Conservation (phyloP, 2,113 vertebrate genomes). For the Gambusia affinis region DNA sequence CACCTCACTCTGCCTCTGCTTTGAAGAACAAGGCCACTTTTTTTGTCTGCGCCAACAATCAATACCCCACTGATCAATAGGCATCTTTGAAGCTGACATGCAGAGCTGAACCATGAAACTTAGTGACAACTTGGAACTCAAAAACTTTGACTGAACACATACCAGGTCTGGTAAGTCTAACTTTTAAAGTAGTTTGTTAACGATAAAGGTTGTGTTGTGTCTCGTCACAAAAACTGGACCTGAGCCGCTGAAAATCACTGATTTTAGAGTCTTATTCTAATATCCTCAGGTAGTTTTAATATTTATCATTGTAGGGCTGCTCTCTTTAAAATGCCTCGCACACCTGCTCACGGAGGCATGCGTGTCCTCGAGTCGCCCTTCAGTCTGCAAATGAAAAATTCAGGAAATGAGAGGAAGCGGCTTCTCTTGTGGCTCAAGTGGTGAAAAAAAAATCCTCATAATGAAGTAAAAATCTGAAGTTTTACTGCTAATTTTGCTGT, state of each 20-base stretch:
- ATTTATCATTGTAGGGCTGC: background rate
- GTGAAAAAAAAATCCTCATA: constrained; percentile 6
- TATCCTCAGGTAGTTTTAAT: background rate
- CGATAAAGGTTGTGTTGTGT: background rate
- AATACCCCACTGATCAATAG: background rate
- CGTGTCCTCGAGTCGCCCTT: background rate
- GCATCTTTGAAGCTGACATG: background rate
- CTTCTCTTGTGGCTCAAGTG: constrained; percentile 8
- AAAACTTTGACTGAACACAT: background rate
- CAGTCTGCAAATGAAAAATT: constrained; percentile 23
- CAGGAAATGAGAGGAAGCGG: constrained; percentile 4
- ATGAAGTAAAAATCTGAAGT: background rate
- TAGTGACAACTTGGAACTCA: background rate
- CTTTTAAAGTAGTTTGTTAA: background rate
- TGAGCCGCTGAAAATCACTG: background rate
- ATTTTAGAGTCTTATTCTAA: background rate
- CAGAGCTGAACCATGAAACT: background rate
- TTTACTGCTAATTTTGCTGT: background rate
- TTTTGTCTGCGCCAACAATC: background rate
- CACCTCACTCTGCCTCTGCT: background rate
- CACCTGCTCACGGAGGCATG: background rate
- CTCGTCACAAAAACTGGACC: background rate
- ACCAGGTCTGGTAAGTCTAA: background rate
- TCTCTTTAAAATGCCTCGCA: background rate
- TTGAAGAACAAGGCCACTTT: background rate